phyloP scores from a whole-genome alignment of 2,113 vertebrate species.

The Cebus imitator region DNA sequence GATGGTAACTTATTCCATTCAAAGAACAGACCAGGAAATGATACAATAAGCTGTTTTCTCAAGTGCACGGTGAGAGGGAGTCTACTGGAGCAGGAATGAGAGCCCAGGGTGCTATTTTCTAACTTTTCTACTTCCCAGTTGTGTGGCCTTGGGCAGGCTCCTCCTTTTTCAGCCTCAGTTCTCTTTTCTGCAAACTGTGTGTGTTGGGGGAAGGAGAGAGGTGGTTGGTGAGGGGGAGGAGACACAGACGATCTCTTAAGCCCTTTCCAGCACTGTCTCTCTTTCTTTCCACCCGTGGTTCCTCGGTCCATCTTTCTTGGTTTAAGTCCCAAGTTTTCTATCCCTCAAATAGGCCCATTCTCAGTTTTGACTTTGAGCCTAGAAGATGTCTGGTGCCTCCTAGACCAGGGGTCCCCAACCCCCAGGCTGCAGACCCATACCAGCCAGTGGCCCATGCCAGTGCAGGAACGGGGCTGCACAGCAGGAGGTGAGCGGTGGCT shows the following conservation, averaged over 20 bases:
- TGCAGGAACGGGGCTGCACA: too few relatives aligned
- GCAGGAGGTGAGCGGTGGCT: too few relatives aligned
- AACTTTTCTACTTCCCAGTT: not conserved
- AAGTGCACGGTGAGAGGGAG: not conserved
- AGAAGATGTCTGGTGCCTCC: not conserved
- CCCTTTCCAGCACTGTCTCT: not conserved
- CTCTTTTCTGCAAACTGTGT: not conserved
- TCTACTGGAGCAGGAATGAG: not conserved
- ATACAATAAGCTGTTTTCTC: not conserved
- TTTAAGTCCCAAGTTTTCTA: not conserved
- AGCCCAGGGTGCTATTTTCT: not conserved
- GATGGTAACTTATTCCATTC: not conserved
- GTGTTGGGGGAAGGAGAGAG: not conserved
- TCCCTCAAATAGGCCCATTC: not conserved
- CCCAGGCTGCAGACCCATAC: too few relatives aligned
- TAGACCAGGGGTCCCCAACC: too few relatives aligned
- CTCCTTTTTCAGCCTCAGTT: not conserved
- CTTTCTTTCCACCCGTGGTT: not conserved
- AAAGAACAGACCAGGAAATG: not conserved
- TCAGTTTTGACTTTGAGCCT: not conserved
- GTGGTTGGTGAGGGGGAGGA: accelerated
- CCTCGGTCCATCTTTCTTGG: not conserved
- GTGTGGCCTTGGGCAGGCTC: not conserved
- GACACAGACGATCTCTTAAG: too few relatives aligned
- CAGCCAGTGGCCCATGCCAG: too few relatives aligned